Evolutionary conservation across 2,113 vertebrate species (phyloP).

Genomic region (Amphiprion percula): DNA sequence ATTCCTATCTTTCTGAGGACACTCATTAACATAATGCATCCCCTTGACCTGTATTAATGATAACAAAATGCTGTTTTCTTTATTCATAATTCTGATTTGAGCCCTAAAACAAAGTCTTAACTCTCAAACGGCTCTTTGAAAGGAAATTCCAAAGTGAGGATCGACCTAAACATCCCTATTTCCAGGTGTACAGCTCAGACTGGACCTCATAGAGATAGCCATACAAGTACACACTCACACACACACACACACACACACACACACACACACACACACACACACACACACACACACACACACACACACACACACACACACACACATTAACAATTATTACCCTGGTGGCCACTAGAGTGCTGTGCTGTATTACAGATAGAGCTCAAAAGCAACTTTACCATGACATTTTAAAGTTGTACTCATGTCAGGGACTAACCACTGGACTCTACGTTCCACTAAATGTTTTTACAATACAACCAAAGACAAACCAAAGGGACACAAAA

Average conservation of each 20-base stretch:
- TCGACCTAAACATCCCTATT: not conserved
- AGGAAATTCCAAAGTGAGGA: not conserved
- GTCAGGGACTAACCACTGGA: constrained; percentile 43
- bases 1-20: not conserved
- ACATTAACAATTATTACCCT: constrained; percentile 68
- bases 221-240: constrained; percentile 20
- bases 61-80: not conserved
- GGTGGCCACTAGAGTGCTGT: constrained; percentile 88
- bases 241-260: constrained; percentile 24
- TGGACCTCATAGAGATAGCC: not conserved
- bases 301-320: constrained; percentile 29
- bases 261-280: constrained; percentile 31
- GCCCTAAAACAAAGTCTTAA: not conserved
- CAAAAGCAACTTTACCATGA: constrained; percentile 62
- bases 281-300: constrained; percentile 26
- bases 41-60: not conserved
- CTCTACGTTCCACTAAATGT: constrained; percentile 31
- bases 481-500: constrained; percentile 22
- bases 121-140: not conserved
- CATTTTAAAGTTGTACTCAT: constrained; percentile 55
- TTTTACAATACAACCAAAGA: constrained; percentile 42
- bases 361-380: constrained; percentile 82
- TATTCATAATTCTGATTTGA: not conserved
- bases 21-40: not conserved
- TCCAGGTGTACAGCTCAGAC: not conserved